A percentile compares a stretch with the other conserved stretches of the same genome.
Evolutionary conservation across 2,113 vertebrate genomes (phyloP).

Genomic region (Apteryx owenii): DNA sequence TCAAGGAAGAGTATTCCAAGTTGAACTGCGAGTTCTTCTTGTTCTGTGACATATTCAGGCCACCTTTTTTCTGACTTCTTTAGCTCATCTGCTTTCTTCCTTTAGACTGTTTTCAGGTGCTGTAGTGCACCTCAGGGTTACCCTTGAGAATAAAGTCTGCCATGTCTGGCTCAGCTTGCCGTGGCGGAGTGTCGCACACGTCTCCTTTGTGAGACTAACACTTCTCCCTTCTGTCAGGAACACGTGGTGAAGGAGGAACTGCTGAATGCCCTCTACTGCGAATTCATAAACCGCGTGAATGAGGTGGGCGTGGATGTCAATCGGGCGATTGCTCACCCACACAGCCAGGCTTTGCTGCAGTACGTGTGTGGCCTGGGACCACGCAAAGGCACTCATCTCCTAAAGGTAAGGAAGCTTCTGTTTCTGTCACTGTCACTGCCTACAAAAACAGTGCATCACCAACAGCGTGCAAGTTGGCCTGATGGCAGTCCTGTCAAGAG

Average conservation of each 20-base stretch:
- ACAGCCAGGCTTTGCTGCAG: conserved; percentile 96
- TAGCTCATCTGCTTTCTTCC: neutral
- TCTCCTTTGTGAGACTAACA: neutral
- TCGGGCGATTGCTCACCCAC: conserved; percentile 92
- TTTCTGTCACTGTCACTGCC: neutral
- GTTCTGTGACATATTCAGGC: neutral
- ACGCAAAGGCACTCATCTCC: conserved; percentile 94
- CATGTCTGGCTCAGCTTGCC: neutral
- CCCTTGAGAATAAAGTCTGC: neutral
- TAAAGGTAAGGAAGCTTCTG: conserved; percentile 84
- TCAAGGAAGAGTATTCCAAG: neutral
- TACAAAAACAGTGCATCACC: neutral
- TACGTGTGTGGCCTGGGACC: conserved; percentile 95
- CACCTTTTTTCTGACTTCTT: neutral
- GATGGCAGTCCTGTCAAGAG: neutral
- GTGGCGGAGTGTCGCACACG: neutral
- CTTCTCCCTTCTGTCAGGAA: conserved; percentile 80
- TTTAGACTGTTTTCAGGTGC: neutral
- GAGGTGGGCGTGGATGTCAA: conserved; percentile 99
- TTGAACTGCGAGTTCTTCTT: neutral
- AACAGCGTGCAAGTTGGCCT: neutral
- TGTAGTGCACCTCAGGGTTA: neutral
- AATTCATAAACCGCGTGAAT: conserved; percentile 98
- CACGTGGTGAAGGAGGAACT: conserved; percentile 97
- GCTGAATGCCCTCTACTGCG: conserved; percentile 91